These are phyloP conservation scores for Drosophila tropicalis DNA, from an alignment of 1,140 invertebrate genomes.

Conservation along the genomic window DNA sequence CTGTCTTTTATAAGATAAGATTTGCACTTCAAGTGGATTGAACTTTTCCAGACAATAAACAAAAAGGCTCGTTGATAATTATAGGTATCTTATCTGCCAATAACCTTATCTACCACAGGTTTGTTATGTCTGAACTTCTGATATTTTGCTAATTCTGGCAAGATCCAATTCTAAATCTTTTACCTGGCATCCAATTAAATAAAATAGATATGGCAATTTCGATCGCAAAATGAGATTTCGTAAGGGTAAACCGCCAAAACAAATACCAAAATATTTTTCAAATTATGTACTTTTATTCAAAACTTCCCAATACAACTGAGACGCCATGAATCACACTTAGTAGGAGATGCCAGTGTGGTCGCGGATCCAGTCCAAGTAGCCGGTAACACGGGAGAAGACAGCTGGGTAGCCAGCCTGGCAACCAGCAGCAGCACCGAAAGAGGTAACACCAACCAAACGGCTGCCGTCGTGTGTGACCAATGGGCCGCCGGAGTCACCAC, in stretches of 20 bases:
- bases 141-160: background rate
- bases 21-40: background rate
- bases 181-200: no score
- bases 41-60: background rate
- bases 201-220: background rate
- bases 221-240: background rate
- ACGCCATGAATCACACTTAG: background rate
- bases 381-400: conserved; percentile 84
- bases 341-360: conserved; percentile 61
- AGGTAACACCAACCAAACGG: conserved; percentile 49
- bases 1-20: background rate
- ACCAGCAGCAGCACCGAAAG: conserved; percentile 44
- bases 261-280: background rate
- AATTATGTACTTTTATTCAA: conserved; percentile 22
- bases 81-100: background rate
- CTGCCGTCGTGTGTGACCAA: conserved; percentile 66
- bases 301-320: background rate
- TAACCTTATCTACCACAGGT: background rate
- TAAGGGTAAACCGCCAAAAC: background rate
- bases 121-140: background rate
- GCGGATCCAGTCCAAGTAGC: conserved; percentile 84
- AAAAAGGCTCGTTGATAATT: background rate
- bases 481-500: conserved; percentile 85
- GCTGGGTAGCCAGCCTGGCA: conserved; percentile 83
- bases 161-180: background rate